phyloP scores from a whole-genome alignment of 2,113 vertebrate species.

The Lutjanus erythropterus region DNA sequence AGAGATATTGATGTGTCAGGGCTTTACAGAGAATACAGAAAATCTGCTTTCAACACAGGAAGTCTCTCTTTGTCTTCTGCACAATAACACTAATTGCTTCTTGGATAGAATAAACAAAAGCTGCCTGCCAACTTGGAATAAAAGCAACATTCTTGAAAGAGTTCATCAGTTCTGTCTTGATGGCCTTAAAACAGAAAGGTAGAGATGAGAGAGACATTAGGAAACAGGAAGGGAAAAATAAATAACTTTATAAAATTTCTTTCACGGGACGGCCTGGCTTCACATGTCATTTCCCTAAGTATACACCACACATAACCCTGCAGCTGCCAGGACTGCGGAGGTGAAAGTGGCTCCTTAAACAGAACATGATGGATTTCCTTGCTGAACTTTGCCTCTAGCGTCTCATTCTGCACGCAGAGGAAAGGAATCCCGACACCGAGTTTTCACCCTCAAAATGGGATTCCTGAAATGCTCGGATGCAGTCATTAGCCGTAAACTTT shows the following conservation, averaged over 20 bases:
- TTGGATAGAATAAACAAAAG: conserved; percentile 6
- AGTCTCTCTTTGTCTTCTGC: conserved; percentile 6
- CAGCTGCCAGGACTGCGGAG: not conserved
- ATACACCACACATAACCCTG: not conserved
- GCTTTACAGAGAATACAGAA: not conserved
- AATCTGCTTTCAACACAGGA: conserved; percentile 4
- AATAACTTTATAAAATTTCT: not conserved
- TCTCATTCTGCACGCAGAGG: not conserved
- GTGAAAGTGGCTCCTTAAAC: conserved; percentile 11
- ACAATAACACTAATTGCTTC: conserved; percentile 22
- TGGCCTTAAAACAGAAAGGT: not conserved
- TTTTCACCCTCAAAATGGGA: conserved; percentile 7
- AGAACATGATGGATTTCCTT: conserved; percentile 34
- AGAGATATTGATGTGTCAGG: conserved; percentile 7
- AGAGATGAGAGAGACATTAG: not conserved
- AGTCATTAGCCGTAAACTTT: conserved; percentile 29
- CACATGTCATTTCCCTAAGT: not conserved
- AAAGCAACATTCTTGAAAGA: not conserved
- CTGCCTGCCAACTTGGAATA: not conserved
- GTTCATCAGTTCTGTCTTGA: not conserved
- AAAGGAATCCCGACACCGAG: not conserved
- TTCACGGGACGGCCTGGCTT: not conserved
- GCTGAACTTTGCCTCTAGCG: conserved; percentile 2
- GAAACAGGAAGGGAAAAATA: not conserved
- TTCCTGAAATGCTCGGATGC: conserved; percentile 20